Evolutionary conservation across 2,797 vertebrate species (phyloP).

Genomic region (Poecilia gillii): DNA sequence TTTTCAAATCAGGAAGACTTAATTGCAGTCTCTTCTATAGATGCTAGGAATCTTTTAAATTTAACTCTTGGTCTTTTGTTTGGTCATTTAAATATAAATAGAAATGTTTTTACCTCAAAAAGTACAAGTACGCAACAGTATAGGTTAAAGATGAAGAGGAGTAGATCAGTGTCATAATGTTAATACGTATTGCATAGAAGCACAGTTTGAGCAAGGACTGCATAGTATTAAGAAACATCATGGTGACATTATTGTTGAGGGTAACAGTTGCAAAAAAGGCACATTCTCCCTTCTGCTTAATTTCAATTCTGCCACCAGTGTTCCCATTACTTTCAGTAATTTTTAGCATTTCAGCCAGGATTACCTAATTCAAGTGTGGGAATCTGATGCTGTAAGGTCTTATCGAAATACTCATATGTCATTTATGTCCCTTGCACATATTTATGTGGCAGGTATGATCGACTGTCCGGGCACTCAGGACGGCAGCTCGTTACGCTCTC

Average conservation of each 20-base stretch:
- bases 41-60: not conserved
- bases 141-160: not conserved
- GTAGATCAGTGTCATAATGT: not conserved
- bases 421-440: not conserved
- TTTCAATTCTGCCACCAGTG: not conserved
- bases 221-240: not conserved
- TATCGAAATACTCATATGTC: not conserved
- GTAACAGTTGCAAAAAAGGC: not conserved
- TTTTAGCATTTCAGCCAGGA: not conserved
- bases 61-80: not conserved
- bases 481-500: conserved; percentile 93
- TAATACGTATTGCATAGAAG: not conserved
- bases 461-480: conserved; percentile 94
- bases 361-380: not conserved
- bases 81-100: not conserved
- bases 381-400: not conserved
- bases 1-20: not conserved
- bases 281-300: not conserved
- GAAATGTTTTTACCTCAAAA: not conserved
- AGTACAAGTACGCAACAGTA: not conserved
- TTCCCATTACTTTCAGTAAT: not conserved
- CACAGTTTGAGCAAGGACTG: not conserved
- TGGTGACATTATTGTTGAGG: not conserved
- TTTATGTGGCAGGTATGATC: conserved; percentile 87
- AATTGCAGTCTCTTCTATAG: not conserved